A percentile compares a stretch with the other conserved stretches of the same genome.
Conservation (phyloP, 2,888 invertebrate species). For the Sepiola atlantica region DNA sequence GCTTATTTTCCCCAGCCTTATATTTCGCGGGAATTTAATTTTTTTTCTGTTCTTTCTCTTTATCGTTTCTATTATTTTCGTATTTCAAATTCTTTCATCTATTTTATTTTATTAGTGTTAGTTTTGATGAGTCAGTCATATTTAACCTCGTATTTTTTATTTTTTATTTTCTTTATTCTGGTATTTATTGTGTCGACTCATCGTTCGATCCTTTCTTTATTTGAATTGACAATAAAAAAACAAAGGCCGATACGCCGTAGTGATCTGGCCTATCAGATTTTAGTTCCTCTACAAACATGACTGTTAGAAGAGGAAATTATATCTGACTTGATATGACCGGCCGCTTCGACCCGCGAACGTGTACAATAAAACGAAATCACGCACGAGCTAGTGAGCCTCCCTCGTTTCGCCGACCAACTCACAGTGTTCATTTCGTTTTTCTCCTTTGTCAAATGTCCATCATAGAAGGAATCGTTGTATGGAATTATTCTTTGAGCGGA, state of each 20-base stretch:
- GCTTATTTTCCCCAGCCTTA: background rate
- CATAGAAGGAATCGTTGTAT: background rate
- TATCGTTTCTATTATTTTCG: background rate
- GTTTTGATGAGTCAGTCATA: background rate
- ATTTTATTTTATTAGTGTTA: background rate
- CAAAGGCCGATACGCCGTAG: background rate
- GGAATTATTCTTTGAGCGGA: background rate
- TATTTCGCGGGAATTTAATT: background rate
- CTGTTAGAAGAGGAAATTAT: background rate
- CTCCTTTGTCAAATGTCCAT: background rate
- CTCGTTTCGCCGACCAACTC: background rate
- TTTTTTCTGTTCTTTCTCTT: background rate
- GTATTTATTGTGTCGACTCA: background rate
- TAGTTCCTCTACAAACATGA: background rate
- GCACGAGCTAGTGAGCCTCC: background rate
- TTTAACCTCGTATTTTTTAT: background rate
- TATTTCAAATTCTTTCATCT: background rate
- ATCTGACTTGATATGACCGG: background rate
- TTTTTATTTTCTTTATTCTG: background rate
- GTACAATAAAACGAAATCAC: background rate
- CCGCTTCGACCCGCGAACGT: background rate
- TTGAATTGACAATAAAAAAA: background rate
- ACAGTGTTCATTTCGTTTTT: background rate
- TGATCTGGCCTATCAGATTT: background rate
- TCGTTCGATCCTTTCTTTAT: background rate